These are phyloP conservation scores for Gallinago nigripennis DNA, from an alignment of 2,797 vertebrate genomes.

Conservation along the genomic window DNA sequence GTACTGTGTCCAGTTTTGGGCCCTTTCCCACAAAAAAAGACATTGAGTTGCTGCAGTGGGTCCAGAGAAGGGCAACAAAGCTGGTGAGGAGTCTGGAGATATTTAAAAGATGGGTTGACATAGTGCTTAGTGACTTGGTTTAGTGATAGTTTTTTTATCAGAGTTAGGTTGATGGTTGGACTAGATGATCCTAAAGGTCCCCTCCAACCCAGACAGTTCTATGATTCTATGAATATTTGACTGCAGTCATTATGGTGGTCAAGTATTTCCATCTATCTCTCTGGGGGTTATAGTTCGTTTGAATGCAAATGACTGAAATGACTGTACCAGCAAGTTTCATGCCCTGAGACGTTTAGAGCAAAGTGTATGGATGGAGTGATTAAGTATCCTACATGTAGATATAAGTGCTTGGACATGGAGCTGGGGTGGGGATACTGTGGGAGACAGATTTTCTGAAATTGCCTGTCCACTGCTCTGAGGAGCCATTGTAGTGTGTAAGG, in stretches of 20 bases:
- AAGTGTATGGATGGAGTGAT: not conserved
- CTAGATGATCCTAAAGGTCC: too few species aligned
- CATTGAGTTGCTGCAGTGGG: too few species aligned
- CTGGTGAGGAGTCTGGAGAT: too few species aligned
- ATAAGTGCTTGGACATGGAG: not conserved
- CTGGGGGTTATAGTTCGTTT: not conserved
- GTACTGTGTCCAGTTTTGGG: too few species aligned
- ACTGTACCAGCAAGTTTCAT: fast-evolving
- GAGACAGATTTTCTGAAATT: not conserved
- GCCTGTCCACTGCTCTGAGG: not conserved
- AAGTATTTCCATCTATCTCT: fast-evolving
- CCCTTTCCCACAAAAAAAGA: too few species aligned
- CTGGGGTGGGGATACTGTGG: not conserved
- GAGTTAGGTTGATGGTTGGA: too few species aligned
- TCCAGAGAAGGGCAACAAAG: too few species aligned
- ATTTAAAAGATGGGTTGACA: too few species aligned
- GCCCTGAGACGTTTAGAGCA: fast-evolving
- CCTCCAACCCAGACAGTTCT: too few species aligned
- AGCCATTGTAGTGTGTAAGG: not conserved
- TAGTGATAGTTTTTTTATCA: too few species aligned
- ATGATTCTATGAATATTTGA: not conserved
- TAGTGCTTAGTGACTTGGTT: too few species aligned
- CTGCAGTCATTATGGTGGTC: fast-evolving
- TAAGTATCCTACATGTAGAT: not conserved
- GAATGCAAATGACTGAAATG: fast-evolving